Base-by-base conservation (phyloP, 2,113 vertebrate species). In the Mungos mungo region DNA sequence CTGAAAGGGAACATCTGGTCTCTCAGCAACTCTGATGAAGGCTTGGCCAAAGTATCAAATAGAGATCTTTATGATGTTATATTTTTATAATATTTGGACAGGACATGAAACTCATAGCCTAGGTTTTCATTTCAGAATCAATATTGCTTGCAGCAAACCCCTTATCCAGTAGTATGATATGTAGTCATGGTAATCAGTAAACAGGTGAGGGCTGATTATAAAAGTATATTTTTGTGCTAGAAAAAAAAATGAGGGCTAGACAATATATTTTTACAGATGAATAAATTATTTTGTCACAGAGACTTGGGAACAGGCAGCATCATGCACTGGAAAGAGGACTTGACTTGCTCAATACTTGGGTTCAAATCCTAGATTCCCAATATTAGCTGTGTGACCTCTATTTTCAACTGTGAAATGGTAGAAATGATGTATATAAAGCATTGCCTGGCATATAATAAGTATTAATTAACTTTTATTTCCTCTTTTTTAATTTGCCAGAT, bases 41-140 rank as follows among this genome's bases (percentile, higher is more conserved):
- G 7, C 12, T n/a, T 54, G 29, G n/a, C 74, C 81, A 71, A 71
- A 47, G 38, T 54, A 65, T 25, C 23, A 93, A 71, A 27, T 23
- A 0, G 11, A 88, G 31, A 3, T 77, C 84, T 81, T 65, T 79
- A 15, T 63, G 41, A 35, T 82, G n/a, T 72, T 79, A 38, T 15
- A 23, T 95, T 96, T 95, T 76, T 82, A 87, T 92, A 1, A 1
- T 76, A 65, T 47, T 93, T 94, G 47, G 54, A 35, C 60, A 92
- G 45, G 68, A 81, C 19, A 82, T 0, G 8, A 45, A 47, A 65
- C 66, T 23, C 52, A 71, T 4, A 13, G 71, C 5, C 63, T 79
- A 80, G 47, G 45, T 23, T 86, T 92, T n/a, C 76, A 57, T 72
- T 89, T 88, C 41, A 96, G 25, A 86, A 71, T 65, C 47, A 60